These are phyloP conservation scores for Dolichotis patagonum DNA, from an alignment of 2,113 vertebrate genomes.

Conservation along the genomic window DNA sequence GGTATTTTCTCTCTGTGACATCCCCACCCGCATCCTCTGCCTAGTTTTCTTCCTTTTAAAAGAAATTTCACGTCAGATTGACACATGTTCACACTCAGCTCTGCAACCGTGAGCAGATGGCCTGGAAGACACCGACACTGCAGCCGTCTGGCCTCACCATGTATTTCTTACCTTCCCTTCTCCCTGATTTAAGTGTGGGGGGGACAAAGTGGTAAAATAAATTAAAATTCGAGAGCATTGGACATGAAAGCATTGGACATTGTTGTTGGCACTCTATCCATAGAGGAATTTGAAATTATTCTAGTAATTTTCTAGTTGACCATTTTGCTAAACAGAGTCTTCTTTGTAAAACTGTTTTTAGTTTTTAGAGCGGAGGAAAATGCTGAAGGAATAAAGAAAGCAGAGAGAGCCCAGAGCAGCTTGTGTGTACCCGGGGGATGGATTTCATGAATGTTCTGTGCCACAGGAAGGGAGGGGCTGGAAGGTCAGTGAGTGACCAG, in stretches of 20 bases:
- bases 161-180: not conserved
- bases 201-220: not conserved
- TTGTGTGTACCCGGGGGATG: rapidly evolving
- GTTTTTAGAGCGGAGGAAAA: not conserved
- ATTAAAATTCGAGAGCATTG: not conserved
- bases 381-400: not conserved
- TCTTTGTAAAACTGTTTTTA: not conserved
- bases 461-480: not conserved
- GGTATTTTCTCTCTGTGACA: not conserved
- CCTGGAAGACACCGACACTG: rapidly evolving
- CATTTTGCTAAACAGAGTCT: not conserved
- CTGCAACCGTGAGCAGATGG: not conserved
- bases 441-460: not conserved
- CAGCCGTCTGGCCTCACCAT: not conserved
- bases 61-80: not conserved
- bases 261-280: not conserved
- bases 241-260: not conserved
- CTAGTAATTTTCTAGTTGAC: not conserved
- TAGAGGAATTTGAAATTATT: not conserved
- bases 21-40: not conserved
- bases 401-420: not conserved
- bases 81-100: not conserved
- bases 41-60: not conserved
- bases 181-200: not conserved
- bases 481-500: not conserved